Percentiles rank a stretch among this genome's conserved stretches.
phyloP scores from a whole-genome alignment of 2,888 invertebrate species.

The Drosophila neoperkinsi region DNA sequence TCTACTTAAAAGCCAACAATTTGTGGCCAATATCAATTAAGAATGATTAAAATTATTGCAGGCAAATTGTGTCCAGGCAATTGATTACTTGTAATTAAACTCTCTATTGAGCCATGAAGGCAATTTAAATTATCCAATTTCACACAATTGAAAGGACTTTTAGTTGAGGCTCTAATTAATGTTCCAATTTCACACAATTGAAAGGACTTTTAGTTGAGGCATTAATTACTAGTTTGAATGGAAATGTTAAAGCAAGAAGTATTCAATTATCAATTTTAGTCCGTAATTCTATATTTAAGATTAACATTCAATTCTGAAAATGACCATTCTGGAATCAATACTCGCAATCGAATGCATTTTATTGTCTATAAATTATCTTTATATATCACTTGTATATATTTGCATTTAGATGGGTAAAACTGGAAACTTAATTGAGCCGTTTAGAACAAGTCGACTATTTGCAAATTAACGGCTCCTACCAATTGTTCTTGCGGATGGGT shows the following conservation, averaged over 20 bases:
- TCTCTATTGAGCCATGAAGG: background rate
- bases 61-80: constrained; percentile 3
- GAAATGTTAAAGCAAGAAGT: background rate
- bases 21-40: background rate
- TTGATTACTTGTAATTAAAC: constrained; percentile 6
- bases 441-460: constrained; percentile 1
- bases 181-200: background rate
- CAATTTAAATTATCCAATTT: background rate
- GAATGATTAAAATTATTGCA: background rate
- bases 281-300: background rate
- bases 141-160: too few species aligned
- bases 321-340: background rate
- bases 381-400: background rate
- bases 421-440: background rate
- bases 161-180: too few species aligned
- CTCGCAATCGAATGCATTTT: background rate
- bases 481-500: background rate
- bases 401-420: background rate
- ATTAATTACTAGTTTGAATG: too few species aligned
- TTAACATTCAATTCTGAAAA: background rate
- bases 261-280: background rate
- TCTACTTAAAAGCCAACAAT: background rate
- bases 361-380: background rate
- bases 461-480: background rate
- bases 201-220: background rate